Evolutionary conservation across 1,140 invertebrate genomes (phyloP).

Genomic region (Orchestia grillus): DNA sequence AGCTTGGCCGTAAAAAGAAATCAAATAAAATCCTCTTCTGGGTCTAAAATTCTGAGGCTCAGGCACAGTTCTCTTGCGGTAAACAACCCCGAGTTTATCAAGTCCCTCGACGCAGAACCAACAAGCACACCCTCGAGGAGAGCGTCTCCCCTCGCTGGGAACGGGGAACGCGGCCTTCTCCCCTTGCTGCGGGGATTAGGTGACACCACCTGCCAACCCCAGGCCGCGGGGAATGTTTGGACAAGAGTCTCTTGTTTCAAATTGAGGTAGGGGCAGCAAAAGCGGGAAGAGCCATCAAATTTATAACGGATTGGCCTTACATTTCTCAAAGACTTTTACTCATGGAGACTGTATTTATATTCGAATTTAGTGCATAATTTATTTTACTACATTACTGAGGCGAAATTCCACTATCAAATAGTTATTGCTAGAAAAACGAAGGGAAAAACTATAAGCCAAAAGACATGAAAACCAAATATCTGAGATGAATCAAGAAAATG

Average conservation of each 20-base stretch:
- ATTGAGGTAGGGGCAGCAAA: not conserved
- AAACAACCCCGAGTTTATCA: not conserved
- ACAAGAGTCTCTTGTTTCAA: not conserved
- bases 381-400: not conserved
- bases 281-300: not conserved
- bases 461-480: not conserved
- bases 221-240: not conserved
- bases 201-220: not conserved
- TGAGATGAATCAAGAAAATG: not conserved
- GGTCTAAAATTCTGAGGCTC: not conserved
- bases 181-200: not conserved
- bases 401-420: no score
- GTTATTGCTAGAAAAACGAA: no score
- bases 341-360: not conserved
- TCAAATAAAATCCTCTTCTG: not conserved
- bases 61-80: no score
- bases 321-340: not conserved
- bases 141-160: conserved; percentile 6
- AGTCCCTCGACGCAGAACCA: not conserved
- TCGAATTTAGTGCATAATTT: not conserved
- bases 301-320: not conserved
- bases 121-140: not conserved
- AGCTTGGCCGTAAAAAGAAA: not conserved
- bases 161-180: not conserved
- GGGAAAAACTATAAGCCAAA: not conserved